Percentiles rank a stretch among this genome's conserved stretches.
Evolutionary conservation across 2,888 invertebrate genomes (phyloP).

Genomic region (Hedychridium roseum): DNA sequence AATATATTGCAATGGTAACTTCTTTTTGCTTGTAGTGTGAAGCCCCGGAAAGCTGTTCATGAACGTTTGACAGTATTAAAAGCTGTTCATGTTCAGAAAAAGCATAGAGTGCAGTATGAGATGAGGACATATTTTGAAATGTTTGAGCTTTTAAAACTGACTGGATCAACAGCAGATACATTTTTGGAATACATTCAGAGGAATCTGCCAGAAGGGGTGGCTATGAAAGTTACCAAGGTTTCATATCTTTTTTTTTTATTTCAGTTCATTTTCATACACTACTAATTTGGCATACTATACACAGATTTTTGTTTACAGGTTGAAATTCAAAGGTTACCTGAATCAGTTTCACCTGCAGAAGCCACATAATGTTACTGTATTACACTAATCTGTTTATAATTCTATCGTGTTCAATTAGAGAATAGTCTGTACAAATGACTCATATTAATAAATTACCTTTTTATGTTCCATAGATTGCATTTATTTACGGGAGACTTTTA

Average conservation of each 20-base stretch:
- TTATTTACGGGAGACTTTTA: conserved; percentile 27
- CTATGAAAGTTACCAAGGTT: conserved; percentile 87
- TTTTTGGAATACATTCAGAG: conserved; percentile 95
- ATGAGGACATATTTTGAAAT: conserved; percentile 89
- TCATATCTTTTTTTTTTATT: background rate
- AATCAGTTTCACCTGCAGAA: conserved; percentile 14
- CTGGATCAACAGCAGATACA: conserved; percentile 95
- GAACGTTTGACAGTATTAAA: conserved; percentile 84
- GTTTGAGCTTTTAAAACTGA: conserved; percentile 83
- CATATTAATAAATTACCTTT: no score
- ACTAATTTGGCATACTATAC: conserved; percentile 2
- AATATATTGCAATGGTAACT: background rate
- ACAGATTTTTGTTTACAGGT: conserved; percentile 40
- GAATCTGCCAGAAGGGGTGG: conserved; percentile 97
- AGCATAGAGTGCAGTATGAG: conserved; percentile 96
- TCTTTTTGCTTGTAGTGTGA: conserved; percentile 70
- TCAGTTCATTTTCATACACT: conserved; percentile 1
- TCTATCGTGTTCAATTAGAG: no score
- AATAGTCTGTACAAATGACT: no score
- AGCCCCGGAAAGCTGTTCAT: conserved; percentile 76
- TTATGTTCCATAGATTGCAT: no score
- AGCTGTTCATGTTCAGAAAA: conserved; percentile 90
- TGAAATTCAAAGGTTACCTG: conserved; percentile 48
- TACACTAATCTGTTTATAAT: no score
- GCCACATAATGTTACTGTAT: conserved; percentile 4